Base-by-base conservation (phyloP, 2,888 invertebrate genomes). In the Spilosoma lubricipeda region DNA sequence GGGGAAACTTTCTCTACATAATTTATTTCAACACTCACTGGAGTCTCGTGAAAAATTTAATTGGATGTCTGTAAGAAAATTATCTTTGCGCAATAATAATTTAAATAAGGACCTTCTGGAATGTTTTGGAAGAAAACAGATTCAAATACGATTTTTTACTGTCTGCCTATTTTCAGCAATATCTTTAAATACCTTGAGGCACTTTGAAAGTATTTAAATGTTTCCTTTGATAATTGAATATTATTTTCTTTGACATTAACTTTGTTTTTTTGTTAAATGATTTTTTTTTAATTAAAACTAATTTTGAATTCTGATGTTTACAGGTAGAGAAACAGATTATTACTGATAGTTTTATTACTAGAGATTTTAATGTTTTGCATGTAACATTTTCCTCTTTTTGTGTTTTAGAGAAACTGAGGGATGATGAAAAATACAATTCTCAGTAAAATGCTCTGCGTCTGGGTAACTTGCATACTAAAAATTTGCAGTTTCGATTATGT, bases 1-100 rank as follows among this genome's bases (percentile, higher is more conserved):
- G 52, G 87, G 88, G 81, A 90, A 90, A 93, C 90, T 92, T 93
- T 90, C 86, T 84, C 84, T 85, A 89, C 91, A 92, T 92, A 93
- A 91, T 93, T 93, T 93, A 93, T 90, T 90, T 87, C 83, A 82
- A 86, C 86, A 87, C 79, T 83, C 77, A 76, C 82, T 83, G 81
- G 18, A 36, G n/a, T 81, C 79, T 77, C 71, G 67, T 74, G 77
- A 85, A 83, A 80, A 77, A 80, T 81, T 69, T 75, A 76, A 81
- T 79, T 78, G 72, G 66, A 75, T 67, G 65, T 52, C 68, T 75
- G 36, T 72, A 39, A 76, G 73, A 80, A 70, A 72, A 66, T 71
- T 65, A 45, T 67, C 3, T 75, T 69, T 72, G 56, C 39, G 42
- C 69, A 18, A 39, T 63, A 42, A 56, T 70, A 68, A 70, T 72